Percentiles rank a stretch among this genome's conserved stretches.
Evolutionary conservation across 2,797 vertebrate genomes (phyloP).

Genomic region (Acipenser transmontanus): DNA sequence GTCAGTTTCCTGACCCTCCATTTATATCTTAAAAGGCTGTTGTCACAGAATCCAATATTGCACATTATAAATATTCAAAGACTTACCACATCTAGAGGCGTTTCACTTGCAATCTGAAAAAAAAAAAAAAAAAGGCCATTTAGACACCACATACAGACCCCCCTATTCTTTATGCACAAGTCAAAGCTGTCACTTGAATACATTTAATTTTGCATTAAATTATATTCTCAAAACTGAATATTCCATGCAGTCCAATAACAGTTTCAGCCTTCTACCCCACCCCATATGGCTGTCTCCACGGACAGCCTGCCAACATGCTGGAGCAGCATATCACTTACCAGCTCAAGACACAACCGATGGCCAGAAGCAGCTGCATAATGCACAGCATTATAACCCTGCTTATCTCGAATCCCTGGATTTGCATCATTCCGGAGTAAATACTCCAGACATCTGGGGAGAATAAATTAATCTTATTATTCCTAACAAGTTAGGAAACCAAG

Average conservation of each 20-base stretch:
- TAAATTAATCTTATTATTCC: background rate
- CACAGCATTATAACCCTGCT: constrained; percentile 94
- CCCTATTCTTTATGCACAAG: too few relatives aligned
- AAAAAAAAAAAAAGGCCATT: constrained; percentile 1
- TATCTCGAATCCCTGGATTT: constrained; percentile 92
- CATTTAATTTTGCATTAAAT: too few relatives aligned
- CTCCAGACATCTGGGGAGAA: constrained; percentile 86
- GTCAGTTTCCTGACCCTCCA: background rate
- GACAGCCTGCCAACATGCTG: too few relatives aligned
- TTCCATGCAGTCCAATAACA: too few relatives aligned
- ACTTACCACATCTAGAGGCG: constrained; percentile 96
- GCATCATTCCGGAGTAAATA: constrained; percentile 95
- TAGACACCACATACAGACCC: background rate
- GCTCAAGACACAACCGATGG: constrained; percentile 89
- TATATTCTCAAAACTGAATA: too few relatives aligned
- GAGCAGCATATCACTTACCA: constrained; percentile 67
- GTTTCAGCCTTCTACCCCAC: too few relatives aligned
- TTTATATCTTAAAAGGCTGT: background rate
- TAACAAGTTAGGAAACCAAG: too few relatives aligned
- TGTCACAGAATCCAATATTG: background rate
- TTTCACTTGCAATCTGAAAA: constrained; percentile 93
- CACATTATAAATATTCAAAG: background rate
- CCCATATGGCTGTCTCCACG: background rate
- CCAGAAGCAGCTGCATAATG: constrained; percentile 96
- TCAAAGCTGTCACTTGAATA: too few relatives aligned